Percentiles rank a stretch among this genome's conserved stretches.
These are phyloP conservation scores for Lapara coniferarum DNA, from an alignment of 2,888 invertebrate genomes.

Conservation along the genomic window DNA sequence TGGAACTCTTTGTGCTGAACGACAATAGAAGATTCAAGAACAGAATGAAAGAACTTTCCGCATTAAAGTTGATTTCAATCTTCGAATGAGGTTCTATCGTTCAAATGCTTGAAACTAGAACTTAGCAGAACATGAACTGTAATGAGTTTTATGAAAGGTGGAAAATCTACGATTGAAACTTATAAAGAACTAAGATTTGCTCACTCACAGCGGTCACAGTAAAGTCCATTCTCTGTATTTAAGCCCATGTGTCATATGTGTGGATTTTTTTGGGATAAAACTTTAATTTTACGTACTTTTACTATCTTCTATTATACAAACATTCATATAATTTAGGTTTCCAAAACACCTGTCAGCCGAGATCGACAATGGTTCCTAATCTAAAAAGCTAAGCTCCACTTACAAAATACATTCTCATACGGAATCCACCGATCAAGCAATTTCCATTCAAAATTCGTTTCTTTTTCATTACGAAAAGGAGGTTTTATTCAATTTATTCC, in stretches of 20 bases:
- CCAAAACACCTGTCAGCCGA: background rate
- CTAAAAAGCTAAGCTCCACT: background rate
- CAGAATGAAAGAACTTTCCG: constrained; percentile 12
- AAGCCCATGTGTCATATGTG: too few species aligned
- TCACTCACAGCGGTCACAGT: too few species aligned
- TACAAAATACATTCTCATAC: constrained; percentile 7
- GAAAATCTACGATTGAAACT: background rate
- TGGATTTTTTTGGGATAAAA: too few species aligned
- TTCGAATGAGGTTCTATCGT: background rate
- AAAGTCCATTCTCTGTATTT: too few species aligned
- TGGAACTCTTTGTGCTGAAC: constrained; percentile 5
- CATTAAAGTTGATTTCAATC: constrained; percentile 11
- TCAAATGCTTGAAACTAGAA: background rate
- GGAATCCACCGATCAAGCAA: background rate
- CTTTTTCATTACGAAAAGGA: constrained; percentile 22
- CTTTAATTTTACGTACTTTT: too few species aligned
- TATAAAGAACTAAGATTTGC: too few species aligned
- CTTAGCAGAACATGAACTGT: background rate
- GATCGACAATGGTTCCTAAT: background rate
- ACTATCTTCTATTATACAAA: too few species aligned
- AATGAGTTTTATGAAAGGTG: background rate
- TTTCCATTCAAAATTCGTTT: constrained; percentile 23
- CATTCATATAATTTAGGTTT: too few species aligned
- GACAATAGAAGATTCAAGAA: constrained; percentile 8
- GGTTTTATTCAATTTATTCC: constrained; percentile 24